A percentile compares a stretch with the other conserved stretches of the same genome.
phyloP scores from a whole-genome alignment of 2,113 vertebrate genomes.

The Protobothrops mucrosquamatus region DNA sequence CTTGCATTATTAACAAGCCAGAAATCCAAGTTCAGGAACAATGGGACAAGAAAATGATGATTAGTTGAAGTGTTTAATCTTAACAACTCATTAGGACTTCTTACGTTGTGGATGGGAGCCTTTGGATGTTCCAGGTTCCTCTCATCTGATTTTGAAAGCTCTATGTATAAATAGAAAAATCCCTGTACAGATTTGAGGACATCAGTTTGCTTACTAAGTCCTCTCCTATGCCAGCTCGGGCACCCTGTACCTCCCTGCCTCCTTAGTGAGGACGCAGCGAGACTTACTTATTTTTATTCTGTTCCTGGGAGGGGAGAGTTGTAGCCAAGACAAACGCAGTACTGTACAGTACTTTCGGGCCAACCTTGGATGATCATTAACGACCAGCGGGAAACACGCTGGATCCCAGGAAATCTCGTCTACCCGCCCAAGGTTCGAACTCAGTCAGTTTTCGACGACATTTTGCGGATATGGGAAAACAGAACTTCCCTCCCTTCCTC shows the following conservation, averaged over 20 bases:
- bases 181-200: constrained; percentile 32
- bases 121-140: constrained; percentile 1
- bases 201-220: constrained; percentile 17
- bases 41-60: background rate
- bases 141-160: constrained; percentile 20
- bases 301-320: background rate
- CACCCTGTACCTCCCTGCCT: background rate
- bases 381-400: background rate
- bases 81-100: background rate
- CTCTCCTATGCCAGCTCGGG: background rate
- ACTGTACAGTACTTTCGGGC: constrained; percentile 1
- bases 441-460: constrained; percentile 36
- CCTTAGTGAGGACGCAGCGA: background rate
- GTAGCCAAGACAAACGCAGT: background rate
- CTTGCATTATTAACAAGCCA: background rate
- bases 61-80: background rate
- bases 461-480: constrained; percentile 44
- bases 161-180: constrained; percentile 42
- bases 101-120: background rate
- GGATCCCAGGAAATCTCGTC: constrained; percentile 1
- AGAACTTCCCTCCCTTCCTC: background rate
- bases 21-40: background rate
- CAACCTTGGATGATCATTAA: background rate
- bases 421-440: constrained; percentile 4
- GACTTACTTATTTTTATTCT: background rate